Evolutionary conservation across 2,797 vertebrate species (phyloP), one percentile per base, ranked within the genome.

Genomic region (Acrossocheilus wenchowensis): DNA sequence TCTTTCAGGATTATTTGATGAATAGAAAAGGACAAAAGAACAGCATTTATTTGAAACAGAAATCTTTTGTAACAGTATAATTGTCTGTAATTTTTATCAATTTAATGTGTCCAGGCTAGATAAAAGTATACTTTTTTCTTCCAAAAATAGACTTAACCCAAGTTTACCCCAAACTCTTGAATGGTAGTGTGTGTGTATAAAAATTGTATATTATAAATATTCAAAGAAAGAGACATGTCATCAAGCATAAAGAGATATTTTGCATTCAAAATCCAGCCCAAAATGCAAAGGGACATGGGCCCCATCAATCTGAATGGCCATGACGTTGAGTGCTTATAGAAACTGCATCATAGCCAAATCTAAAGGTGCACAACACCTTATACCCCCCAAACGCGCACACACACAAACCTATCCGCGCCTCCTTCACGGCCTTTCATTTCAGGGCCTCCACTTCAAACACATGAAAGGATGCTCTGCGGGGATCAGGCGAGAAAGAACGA

Each of bases 381-480:
- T 75, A 50, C 36, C 14, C 36, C 2, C 36, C 39, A 81, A 74
- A 78, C 83, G 87, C 83, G 87, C 85, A 68, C 77, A 52, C 84
- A 86, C 87, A 88, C 82, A 86, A 87, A 91, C 91, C 88, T 91
- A 79, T 87, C 82, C 86, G 26, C 54, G 83, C 87, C 83, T 79
- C 90, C 84, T 86, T 87, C 90, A 87, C 86, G 93, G 91, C 92
- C 94, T 95, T 95, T 95, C 94, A 95, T 95, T 96, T 95, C 94
- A 93, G 93, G 93, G 92, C 93, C 94, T 92, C 89, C 94, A 95
- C 95, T 96, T 96, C 95, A 96, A 96, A 96, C 94, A 95, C 94
- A 95, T 96, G 95, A 96, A 96, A 96, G 95, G 93, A 93, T 92
- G 93, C 94, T 95, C 94, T 93, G 93, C 91, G 62, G 95, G 94